These are phyloP conservation scores for Danio jaintianensis DNA, from an alignment of 2,797 vertebrate genomes.

Conservation along the genomic window DNA sequence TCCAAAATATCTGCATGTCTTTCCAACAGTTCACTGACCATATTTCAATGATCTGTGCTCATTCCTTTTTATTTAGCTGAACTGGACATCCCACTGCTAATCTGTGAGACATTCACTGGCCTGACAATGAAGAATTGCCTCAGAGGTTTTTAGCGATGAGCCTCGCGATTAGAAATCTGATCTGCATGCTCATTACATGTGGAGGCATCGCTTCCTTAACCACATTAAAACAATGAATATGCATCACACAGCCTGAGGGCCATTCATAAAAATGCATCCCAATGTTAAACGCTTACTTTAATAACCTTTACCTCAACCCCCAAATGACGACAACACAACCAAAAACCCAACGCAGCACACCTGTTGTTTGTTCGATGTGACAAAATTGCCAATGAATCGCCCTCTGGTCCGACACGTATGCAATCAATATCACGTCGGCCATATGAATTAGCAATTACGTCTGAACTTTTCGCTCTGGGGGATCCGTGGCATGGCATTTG, in stretches of 20 bases:
- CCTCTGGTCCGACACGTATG: conserved; percentile 21
- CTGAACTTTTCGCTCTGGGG: conserved; percentile 39
- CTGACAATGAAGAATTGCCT: conserved; percentile 55
- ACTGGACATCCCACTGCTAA: neutral
- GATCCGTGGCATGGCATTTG: conserved; percentile 38
- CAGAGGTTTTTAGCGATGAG: conserved; percentile 32
- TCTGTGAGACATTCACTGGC: conserved; percentile 20
- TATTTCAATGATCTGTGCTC: neutral
- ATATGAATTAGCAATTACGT: conserved; percentile 50
- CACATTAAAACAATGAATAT: conserved; percentile 60
- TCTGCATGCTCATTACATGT: conserved; percentile 45
- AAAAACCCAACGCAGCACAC: conserved; percentile 24
- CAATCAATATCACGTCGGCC: conserved; percentile 35
- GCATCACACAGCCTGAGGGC: conserved; percentile 47
- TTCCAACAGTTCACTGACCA: neutral
- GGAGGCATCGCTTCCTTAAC: conserved; percentile 51
- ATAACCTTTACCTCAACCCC: conserved; percentile 49
- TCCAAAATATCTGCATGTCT: neutral
- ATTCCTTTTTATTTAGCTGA: neutral
- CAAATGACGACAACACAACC: conserved; percentile 9
- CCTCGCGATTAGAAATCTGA: conserved; percentile 52
- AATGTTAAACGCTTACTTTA: conserved; percentile 57
- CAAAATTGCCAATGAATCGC: conserved; percentile 12
- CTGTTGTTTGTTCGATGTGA: conserved; percentile 41
- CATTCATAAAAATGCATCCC: conserved; percentile 58